phyloP scores from a whole-genome alignment of 1,140 invertebrate species.

The Euglossa dilemma region DNA sequence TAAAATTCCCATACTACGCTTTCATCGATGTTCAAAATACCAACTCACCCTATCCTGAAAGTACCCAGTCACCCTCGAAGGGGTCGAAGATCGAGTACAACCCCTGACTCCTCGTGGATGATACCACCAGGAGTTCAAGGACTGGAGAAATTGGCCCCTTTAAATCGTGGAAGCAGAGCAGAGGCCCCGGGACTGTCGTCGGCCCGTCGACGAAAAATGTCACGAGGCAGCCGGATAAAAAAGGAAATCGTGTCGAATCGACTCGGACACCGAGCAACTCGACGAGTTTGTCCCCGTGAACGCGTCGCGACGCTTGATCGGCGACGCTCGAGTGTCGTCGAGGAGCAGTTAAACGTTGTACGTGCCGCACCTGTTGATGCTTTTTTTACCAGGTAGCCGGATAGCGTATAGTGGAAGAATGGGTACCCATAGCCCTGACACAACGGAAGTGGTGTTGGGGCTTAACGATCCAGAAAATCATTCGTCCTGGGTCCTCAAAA shows the following conservation, averaged over 20 bases:
- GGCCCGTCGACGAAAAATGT: background rate
- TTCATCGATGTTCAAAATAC: no score
- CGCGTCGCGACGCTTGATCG: slow-evolving; percentile 23
- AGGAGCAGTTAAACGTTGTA: slow-evolving; percentile 35
- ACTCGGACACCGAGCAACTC: background rate
- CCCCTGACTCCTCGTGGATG: background rate
- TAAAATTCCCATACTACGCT: no score
- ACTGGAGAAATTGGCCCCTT: background rate
- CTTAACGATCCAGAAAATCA: no score
- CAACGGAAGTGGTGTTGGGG: background rate
- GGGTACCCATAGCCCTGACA: no score
- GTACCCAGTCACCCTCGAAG: no score
- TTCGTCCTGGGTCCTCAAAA: no score
- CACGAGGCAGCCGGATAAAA: background rate
- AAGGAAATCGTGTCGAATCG: background rate
- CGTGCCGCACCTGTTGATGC: slow-evolving; percentile 37
- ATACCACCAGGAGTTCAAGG: background rate
- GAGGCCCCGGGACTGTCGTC: background rate
- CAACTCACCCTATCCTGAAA: background rate
- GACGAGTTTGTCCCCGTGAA: background rate
- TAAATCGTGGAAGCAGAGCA: background rate
- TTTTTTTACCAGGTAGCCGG: slow-evolving; percentile 9
- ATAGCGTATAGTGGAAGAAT: background rate
- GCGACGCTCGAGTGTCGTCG: slow-evolving; percentile 28
- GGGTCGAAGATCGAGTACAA: background rate